phyloP scores from a whole-genome alignment of 2,797 vertebrate genomes.

The Acanthis flammea region DNA sequence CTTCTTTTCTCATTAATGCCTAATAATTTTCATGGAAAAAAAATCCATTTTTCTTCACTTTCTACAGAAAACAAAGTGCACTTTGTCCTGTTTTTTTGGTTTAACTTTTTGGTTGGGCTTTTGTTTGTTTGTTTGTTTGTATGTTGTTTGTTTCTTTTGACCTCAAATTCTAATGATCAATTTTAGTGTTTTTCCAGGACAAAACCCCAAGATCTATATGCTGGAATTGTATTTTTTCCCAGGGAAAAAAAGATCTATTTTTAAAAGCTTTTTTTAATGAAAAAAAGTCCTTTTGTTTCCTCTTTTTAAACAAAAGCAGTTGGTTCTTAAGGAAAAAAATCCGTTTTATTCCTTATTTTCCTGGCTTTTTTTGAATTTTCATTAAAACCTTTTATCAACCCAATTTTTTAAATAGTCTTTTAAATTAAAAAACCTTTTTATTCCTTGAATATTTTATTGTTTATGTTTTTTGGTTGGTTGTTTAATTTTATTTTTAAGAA shows the following conservation, averaged over 20 bases:
- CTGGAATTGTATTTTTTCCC: not conserved
- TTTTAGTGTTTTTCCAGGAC: not conserved
- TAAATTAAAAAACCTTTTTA: not conserved
- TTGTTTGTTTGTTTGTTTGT: too few species aligned
- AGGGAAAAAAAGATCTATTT: not conserved
- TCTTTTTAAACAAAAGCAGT: not conserved
- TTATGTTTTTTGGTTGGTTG: not conserved
- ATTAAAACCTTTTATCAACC: not conserved
- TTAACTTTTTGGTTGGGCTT: not conserved
- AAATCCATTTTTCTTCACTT: not conserved
- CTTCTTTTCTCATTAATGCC: not conserved
- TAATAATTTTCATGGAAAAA: not conserved
- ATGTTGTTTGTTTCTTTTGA: not conserved
- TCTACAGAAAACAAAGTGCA: too few species aligned
- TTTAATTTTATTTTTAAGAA: not conserved
- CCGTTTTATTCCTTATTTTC: too few species aligned
- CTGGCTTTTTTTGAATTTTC: not conserved
- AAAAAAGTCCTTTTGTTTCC: not conserved
- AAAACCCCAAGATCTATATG: not conserved
- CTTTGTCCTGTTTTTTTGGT: not conserved
- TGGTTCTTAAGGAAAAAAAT: not conserved
- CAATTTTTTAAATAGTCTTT: not conserved
- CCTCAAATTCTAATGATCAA: not conserved
- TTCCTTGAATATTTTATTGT: not conserved
- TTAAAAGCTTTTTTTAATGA: not conserved